Evolutionary conservation across 2,888 invertebrate species (phyloP).

Genomic region (Sycophila texana): DNA sequence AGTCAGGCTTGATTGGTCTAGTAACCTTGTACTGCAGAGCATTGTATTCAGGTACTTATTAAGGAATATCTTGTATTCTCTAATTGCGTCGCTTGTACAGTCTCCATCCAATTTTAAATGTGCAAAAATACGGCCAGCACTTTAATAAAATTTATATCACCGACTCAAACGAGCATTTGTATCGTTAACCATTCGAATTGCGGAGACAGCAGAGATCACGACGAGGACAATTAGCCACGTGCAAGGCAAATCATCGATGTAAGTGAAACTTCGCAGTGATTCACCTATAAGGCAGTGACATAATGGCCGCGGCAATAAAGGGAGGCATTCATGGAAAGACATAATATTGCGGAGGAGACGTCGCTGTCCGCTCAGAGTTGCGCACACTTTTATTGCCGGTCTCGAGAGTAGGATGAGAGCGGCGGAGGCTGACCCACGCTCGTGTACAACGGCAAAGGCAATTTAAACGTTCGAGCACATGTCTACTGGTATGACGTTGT

Average conservation of each 20-base stretch:
- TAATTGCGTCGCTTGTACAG: too few species aligned
- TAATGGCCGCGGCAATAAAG: slow-evolving; percentile 15
- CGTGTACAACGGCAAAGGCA: slow-evolving; percentile 15
- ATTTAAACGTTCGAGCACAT: slow-evolving; percentile 38
- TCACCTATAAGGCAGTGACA: background rate
- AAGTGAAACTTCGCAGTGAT: background rate
- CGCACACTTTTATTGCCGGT: slow-evolving; percentile 10
- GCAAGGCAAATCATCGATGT: too few species aligned
- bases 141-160: too few species aligned
- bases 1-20: background rate
- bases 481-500: slow-evolving; percentile 29
- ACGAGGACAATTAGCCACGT: too few species aligned
- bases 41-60: too few species aligned
- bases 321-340: background rate
- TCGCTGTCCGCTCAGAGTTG: background rate
- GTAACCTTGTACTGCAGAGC: background rate
- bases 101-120: too few species aligned
- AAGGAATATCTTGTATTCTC: too few species aligned
- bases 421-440: background rate
- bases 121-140: too few species aligned
- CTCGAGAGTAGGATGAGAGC: background rate
- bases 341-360: slow-evolving; percentile 6
- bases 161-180: too few species aligned
- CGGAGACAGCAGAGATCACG: too few species aligned
- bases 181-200: too few species aligned